Evolutionary conservation across 2,888 invertebrate genomes (phyloP), one percentile per base, ranked within the genome.

Genomic region (Ichneumoninae sp.): DNA sequence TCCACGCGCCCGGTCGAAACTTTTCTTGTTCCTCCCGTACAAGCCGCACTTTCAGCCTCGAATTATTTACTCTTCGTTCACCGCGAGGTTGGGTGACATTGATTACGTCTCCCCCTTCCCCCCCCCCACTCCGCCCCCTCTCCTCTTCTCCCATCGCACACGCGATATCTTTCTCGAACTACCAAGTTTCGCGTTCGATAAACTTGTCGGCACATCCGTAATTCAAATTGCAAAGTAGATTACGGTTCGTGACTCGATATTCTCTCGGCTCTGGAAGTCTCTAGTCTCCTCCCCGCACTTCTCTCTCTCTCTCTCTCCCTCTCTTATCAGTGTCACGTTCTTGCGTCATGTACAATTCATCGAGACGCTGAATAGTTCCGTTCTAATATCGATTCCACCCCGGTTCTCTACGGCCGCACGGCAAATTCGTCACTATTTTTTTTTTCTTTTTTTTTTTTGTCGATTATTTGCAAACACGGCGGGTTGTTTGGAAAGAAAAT

Each of bases 361-460:
- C 71, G 81, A 84, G 71, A 69, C 81, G 68, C 75, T 70, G 68
- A 83, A 86, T 57, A 85, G 76, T 81, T 85, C 69, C 76, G 70
- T 71, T 74, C 30, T 36, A 16, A 36, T 75, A 76, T 82, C 85
- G 85, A 71, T 81, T 70, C 68, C 33, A 63, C 50, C 83, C 73
- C 78, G 68, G 81, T 86, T 86, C 86, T 87, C 83, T 81, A 69
- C 85, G 60, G 63, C 57, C 75, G 85, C 70, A 85, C 85, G 86
- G 87, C 88, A 88, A 88, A 89, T 89, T 88, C 87, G 88, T 88
- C 84, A 86, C 86, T 85, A 44, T 16, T 86, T 88, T 83, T 85
- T 83, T 86, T 85, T 73, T 86, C 77, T 80, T 86, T 84, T 86
- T 84, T 74, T 87, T 78, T 80, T 84, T 70, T 86, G 16, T 86